Percentiles rank a stretch among this genome's conserved stretches.
Conservation (phyloP, 2,113 vertebrate genomes). For the Chaetops frenatus region DNA sequence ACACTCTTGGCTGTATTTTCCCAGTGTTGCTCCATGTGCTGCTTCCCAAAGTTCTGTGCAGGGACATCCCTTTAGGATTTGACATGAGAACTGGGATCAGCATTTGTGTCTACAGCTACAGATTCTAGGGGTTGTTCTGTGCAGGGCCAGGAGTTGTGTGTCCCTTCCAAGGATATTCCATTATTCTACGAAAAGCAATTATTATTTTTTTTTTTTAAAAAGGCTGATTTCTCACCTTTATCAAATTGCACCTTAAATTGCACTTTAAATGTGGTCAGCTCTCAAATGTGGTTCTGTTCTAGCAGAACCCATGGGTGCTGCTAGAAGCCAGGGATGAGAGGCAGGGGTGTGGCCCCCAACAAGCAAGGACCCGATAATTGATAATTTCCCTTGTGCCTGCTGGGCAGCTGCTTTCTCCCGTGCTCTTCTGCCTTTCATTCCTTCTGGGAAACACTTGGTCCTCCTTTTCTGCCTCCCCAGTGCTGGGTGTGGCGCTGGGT, state of each 20-base stretch:
- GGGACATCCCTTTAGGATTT: neutral
- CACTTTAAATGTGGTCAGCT: neutral
- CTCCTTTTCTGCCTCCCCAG: neutral
- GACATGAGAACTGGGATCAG: neutral
- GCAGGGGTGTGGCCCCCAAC: neutral
- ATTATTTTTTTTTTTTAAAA: neutral
- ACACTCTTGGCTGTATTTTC: fast-evolving
- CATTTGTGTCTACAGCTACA: neutral
- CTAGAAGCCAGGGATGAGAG: neutral
- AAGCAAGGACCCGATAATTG: neutral
- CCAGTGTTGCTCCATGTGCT: neutral
- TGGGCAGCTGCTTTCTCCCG: neutral
- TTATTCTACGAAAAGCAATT: neutral
- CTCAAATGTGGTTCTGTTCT: neutral
- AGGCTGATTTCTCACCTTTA: neutral
- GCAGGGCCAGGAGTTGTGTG: neutral
- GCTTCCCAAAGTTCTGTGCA: neutral
- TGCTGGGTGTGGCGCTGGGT: neutral
- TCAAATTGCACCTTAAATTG: neutral
- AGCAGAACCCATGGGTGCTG: neutral
- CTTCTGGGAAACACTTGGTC: neutral
- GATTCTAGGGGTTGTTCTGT: neutral
- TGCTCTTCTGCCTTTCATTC: neutral
- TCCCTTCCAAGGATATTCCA: neutral
- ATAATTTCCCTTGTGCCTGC: neutral